Conservation (phyloP, 2,113 vertebrate genomes). For the Arvicanthis niloticus region DNA sequence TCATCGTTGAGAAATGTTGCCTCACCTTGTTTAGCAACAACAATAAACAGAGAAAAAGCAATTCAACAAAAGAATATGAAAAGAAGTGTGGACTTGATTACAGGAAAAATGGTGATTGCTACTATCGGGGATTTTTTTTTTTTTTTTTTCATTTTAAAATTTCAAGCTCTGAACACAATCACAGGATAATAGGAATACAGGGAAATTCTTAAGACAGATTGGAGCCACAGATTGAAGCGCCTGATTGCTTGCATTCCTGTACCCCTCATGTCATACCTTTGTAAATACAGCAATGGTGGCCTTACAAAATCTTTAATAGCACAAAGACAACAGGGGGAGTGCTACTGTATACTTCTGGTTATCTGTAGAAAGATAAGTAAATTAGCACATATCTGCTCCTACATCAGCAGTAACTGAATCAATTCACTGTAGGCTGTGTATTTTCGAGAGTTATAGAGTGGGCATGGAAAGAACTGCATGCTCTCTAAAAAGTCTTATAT, state of each 20-base stretch:
- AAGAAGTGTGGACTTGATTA: conserved; percentile 81
- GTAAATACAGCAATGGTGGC: conserved; percentile 64
- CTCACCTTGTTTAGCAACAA: conserved; percentile 84
- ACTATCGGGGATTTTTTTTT: conserved; percentile 8
- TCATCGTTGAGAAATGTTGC: conserved; percentile 77
- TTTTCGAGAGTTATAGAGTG: conserved; percentile 55
- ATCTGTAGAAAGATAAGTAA: conserved; percentile 48
- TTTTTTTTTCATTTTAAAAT: conserved; percentile 67
- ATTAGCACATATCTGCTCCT: conserved; percentile 34
- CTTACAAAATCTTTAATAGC: conserved; percentile 68
- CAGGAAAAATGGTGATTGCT: conserved; percentile 80
- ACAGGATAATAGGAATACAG: conserved; percentile 74
- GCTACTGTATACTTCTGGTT: not conserved
- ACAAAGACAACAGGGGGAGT: not conserved
- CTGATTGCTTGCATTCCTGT: conserved; percentile 74
- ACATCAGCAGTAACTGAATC: conserved; percentile 52
- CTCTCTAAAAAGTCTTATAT: not conserved
- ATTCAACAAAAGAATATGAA: conserved; percentile 78
- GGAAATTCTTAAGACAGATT: conserved; percentile 69
- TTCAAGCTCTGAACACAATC: conserved; percentile 79
- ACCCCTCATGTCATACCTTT: conserved; percentile 62
- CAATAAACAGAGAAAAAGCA: conserved; percentile 82
- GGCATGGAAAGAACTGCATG: conserved; percentile 15
- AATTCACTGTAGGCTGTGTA: not conserved
- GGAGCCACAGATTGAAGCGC: conserved; percentile 71